Percentiles rank a stretch among this genome's conserved stretches.
These are phyloP conservation scores for Hermetia illucens DNA, from an alignment of 1,140 invertebrate genomes.

Conservation along the genomic window DNA sequence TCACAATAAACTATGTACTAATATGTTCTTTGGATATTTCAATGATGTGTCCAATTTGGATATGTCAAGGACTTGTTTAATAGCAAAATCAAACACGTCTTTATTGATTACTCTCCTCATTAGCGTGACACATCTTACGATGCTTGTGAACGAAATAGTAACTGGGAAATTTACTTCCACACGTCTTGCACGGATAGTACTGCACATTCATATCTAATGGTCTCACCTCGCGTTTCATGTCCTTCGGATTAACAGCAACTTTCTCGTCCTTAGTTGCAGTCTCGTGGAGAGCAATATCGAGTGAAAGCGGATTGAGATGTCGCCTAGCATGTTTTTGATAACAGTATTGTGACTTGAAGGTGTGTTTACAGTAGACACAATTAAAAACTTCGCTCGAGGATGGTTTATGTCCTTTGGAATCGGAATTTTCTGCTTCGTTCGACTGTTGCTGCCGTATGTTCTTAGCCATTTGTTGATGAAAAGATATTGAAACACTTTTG, in stretches of 20 bases:
- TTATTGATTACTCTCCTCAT: slow-evolving; percentile 34
- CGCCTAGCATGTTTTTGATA: slow-evolving; percentile 65
- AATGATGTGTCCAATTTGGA: too few species aligned
- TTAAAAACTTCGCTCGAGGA: slow-evolving; percentile 40
- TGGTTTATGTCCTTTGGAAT: slow-evolving; percentile 7
- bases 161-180: slow-evolving; percentile 80
- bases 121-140: slow-evolving; percentile 65
- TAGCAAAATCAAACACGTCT: too few species aligned
- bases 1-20: too few species aligned
- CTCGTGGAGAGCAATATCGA: slow-evolving; percentile 17
- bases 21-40: too few species aligned
- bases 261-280: slow-evolving; percentile 9
- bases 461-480: slow-evolving; percentile 30
- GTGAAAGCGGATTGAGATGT: slow-evolving; percentile 41
- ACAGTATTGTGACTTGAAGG: slow-evolving; percentile 69
- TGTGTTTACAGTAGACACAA: slow-evolving; percentile 63
- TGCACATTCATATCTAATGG: slow-evolving; percentile 67
- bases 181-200: slow-evolving; percentile 85
- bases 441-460: slow-evolving; percentile 26
- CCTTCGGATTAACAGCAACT: slow-evolving; percentile 9
- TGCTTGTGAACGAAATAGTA: slow-evolving; percentile 91
- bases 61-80: too few species aligned
- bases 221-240: slow-evolving; percentile 37
- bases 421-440: slow-evolving; percentile 27
- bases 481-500: slow-evolving; percentile 25